Evolutionary conservation across 2,888 invertebrate genomes (phyloP), one percentile per base, ranked within the genome.

Genomic region (Sabellastarte sp.): DNA sequence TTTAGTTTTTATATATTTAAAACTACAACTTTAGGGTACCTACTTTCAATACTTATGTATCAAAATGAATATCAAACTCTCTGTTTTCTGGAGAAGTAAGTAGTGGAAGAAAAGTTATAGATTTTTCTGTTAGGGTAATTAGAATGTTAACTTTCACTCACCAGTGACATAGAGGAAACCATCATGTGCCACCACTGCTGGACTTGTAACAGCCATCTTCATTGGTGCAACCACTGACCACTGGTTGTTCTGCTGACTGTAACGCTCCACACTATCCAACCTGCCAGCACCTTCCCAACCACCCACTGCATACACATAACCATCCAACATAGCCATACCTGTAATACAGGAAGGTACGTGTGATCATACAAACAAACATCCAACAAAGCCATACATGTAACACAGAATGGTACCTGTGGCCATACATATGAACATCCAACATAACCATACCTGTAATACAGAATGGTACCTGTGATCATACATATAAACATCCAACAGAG

Each of bases 281-380:
- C 86, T 74, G 59, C 77, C 76, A 1, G 81, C 74, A 1, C 86
- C 85, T 73, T 86, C 85, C 85, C 85, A 86, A 20, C 86, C 86
- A 29, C 86, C 86, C 30, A 86, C 84, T 41, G 86, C 86, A 77
- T 86, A 86, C 33, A 86, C 77, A 65, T 75, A 83, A 3, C 86
- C 86, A 76, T 86, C 86, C 63, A 86, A 70, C 76, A 86, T 82
- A 3, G 85, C 85, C 57, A 86, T 69, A 55, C 86, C 86, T 85
- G 69, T 0, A 72, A 65, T 26, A 30, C 24, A n/a, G n/a, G n/a
- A n/a, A n/a, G n/a, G n/a, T n/a, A n/a, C n/a, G n/a, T n/a, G n/a
- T n/a, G n/a, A n/a, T n/a, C n/a, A 28, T 20, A 61, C 50, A 64
- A 28, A 50, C 24, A 63, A 32, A 50, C 4, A 31, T 41, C 5